Percentiles rank a stretch among this genome's conserved stretches.
phyloP scores from a whole-genome alignment of 2,888 invertebrate genomes.

The Drosophila neonasuta region DNA sequence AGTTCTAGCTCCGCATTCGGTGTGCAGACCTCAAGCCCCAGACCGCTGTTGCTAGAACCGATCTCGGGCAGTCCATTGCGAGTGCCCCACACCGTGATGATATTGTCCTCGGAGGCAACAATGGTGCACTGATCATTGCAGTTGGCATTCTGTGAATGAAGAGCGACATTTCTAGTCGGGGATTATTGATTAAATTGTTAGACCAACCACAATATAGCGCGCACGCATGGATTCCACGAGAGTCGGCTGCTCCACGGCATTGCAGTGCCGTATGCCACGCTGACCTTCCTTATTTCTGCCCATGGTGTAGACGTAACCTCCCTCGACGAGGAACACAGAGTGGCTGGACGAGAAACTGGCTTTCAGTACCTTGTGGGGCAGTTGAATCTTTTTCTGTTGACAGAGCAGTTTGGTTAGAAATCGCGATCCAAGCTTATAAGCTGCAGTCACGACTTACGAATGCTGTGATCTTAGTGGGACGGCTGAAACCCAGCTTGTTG shows the following conservation, averaged over 20 bases:
- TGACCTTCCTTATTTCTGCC: constrained; percentile 87
- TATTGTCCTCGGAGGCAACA: constrained; percentile 86
- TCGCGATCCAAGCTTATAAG: background rate
- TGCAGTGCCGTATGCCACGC: constrained; percentile 83
- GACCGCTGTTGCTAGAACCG: constrained; percentile 50
- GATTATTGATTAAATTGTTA: background rate
- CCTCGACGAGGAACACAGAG: constrained; percentile 85
- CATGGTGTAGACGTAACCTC: constrained; percentile 86
- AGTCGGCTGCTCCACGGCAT: constrained; percentile 69
- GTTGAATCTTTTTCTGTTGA: constrained; percentile 82
- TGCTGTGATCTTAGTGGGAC: constrained; percentile 75
- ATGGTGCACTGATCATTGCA: constrained; percentile 87
- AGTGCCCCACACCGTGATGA: constrained; percentile 88
- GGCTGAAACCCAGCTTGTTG: constrained; percentile 86
- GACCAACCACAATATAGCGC: constrained; percentile 76
- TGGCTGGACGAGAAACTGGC: constrained; percentile 85
- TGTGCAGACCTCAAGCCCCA: constrained; percentile 59
- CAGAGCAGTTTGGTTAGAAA: background rate
- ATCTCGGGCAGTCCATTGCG: constrained; percentile 81
- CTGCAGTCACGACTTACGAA: constrained; percentile 67
- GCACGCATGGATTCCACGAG: constrained; percentile 79
- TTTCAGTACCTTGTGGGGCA: constrained; percentile 84
- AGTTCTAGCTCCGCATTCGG: constrained; percentile 71
- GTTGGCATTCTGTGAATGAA: constrained; percentile 83
- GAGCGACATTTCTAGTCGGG: background rate